phyloP scores from a whole-genome alignment of 2,888 invertebrate genomes.

The Cecidostiba fungosa region DNA sequence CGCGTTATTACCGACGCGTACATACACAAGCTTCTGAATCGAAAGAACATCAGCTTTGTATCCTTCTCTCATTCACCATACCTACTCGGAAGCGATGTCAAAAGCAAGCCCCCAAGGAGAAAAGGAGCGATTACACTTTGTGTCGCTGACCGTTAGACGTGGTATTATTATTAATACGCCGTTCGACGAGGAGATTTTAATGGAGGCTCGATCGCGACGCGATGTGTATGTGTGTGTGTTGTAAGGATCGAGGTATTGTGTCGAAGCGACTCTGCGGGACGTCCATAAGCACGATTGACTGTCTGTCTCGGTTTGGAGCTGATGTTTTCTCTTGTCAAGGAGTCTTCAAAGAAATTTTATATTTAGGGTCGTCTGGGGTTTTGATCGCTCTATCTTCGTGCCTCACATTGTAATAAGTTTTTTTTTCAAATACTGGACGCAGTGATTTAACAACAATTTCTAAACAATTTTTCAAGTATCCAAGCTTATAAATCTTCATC shows the following conservation, averaged over 20 bases:
- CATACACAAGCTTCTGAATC: background rate
- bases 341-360: background rate
- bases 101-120: background rate
- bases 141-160: constrained; percentile 13
- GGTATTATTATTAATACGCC: constrained; percentile 26
- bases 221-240: background rate
- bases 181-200: constrained; percentile 5
- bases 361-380: background rate
- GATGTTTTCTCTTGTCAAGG: background rate
- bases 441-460: no score
- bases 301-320: background rate
- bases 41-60: background rate
- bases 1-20: background rate
- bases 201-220: constrained; percentile 9
- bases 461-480: no score
- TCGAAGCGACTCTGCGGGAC: background rate
- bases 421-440: no score
- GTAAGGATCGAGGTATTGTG: background rate
- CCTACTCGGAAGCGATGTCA: background rate
- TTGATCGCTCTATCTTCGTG: background rate
- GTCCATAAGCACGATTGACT: background rate
- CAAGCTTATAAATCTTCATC: background rate
- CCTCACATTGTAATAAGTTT: no score
- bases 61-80: background rate
- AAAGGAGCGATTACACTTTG: background rate